Base-by-base conservation (phyloP, 2,797 vertebrate species). In the Rhadinocentrus ornatus region DNA sequence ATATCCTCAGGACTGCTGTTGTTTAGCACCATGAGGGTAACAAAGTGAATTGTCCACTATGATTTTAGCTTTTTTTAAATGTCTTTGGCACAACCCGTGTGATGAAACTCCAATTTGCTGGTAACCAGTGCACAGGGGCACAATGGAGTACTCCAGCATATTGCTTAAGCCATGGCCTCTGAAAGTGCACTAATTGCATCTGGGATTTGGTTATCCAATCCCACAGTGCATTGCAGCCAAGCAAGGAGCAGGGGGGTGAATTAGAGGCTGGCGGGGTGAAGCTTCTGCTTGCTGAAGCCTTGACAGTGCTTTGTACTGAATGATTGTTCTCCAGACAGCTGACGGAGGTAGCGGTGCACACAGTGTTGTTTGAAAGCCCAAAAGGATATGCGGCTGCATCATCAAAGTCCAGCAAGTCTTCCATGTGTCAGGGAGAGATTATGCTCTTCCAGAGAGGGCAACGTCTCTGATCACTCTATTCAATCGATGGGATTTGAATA, bases 271-370 rank as follows among this genome's bases (percentile, higher is more conserved):
- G 86, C 80, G 84, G 92, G 87, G 89, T 92, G 92, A 93, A 83
- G 92, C 86, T 89, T 86, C 88, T 87, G 89, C 91, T 91, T 87
- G 91, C 90, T 91, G 91, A 93, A 93, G 93, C 88, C 89, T 93
- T 95, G 93, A 94, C 93, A 94, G 92, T 85, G 89, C 94, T 95
- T 95, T 95, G 94, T 95, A 93, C 91, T 90, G 87, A 91, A 89
- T 92, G 93, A 95, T 94, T 94, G 94, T 94, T 94, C 93, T 93
- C 90, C 93, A 95, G 94, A 95, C 93, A 93, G 93, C 92, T 92
- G 93, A 92, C 91, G 88, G 92, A 94, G 93, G 92, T 93, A 91
- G 85, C 86, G 44, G 88, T 69, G 74, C 82, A 86, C 88, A 55
- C 90, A 69, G 83, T 86, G 86, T 92, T 93, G 92, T 93, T 93